Conservation (phyloP, 2,888 invertebrate species). For the Autographa gamma region DNA sequence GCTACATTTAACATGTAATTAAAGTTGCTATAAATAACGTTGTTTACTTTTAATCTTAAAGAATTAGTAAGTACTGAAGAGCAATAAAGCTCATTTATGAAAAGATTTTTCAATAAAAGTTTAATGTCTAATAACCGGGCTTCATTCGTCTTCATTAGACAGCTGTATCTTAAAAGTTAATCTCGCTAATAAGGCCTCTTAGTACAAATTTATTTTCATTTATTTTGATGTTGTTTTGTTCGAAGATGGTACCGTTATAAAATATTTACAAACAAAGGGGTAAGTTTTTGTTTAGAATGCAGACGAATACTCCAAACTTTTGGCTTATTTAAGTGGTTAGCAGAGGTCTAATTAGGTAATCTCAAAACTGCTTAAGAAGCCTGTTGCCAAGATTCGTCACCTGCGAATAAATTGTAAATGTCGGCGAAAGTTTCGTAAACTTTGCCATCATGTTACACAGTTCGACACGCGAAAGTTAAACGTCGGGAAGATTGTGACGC, state of each 20-base stretch:
- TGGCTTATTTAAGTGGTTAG: neutral
- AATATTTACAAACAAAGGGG: slow-evolving; percentile 4
- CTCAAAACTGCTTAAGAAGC: neutral
- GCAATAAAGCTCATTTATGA: too few species aligned
- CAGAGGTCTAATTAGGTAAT: slow-evolving; percentile 2
- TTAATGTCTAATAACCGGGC: neutral
- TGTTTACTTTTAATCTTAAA: too few species aligned
- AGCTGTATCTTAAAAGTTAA: neutral
- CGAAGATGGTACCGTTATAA: neutral
- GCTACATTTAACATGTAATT: too few species aligned
- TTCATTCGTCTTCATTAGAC: neutral
- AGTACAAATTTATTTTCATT: neutral
- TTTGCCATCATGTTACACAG: neutral
- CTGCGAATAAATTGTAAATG: slow-evolving; percentile 2
- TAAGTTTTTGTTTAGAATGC: slow-evolving; percentile 4
- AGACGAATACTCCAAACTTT: neutral
- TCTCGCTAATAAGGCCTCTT: neutral
- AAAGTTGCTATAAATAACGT: too few species aligned
- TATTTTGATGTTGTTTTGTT: neutral
- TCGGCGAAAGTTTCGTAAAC: neutral
- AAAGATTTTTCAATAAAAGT: too few species aligned
- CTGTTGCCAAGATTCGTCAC: slow-evolving; percentile 1
- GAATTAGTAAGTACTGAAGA: too few species aligned
- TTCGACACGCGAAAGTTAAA: slow-evolving; percentile 5
- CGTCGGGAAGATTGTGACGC: neutral